Base-by-base conservation (phyloP, 2,797 vertebrate species). In the Vipera ursinii region DNA sequence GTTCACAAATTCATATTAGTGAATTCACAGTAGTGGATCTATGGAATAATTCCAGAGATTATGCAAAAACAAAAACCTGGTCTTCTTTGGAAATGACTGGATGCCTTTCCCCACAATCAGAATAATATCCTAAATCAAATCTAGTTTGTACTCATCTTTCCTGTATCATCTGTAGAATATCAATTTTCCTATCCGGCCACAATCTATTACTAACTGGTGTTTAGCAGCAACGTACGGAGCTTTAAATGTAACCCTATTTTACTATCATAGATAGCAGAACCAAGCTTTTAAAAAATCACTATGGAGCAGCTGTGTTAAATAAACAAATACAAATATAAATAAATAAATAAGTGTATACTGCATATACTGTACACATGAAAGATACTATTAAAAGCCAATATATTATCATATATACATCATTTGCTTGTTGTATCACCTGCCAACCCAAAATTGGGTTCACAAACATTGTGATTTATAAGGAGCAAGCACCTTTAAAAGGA, bases 1-100 rank as follows among this genome's bases (percentile, higher is more conserved):
- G 95, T 95, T 96, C 94, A 95, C 3, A 90, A 57, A 69, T 91
- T 93, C 78, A 90, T 93, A 96, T 95, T 92, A 96, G 92, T 93
- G 90, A 91, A 93, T 92, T 95, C 86, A 94, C 86, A 92, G 92
- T 28, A 94, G 92, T 91, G 89, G 93, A 94, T 95, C 96, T 95
- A 89, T 12, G 93, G 93, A 92, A 89, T 92, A 93, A 93, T 96
- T 96, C 93, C 32, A 92, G 38, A 87, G 0, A 0, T 53, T 20
- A 95, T 89, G 96, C 85, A 63, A 93, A 53, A 90, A 91, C 22
- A 78, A 93, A n/a, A 38, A 93, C 89, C 69, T 63, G 32, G 87
- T 87, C 61, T 88, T 89, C 44, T 85, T 87, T 78, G 93, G 93
- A 65, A 89, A 95, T 95, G 32, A 78, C 92, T 60, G 88, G 51